Base-by-base conservation (phyloP, 1,140 invertebrate species). In the Bombus superbus region DNA sequence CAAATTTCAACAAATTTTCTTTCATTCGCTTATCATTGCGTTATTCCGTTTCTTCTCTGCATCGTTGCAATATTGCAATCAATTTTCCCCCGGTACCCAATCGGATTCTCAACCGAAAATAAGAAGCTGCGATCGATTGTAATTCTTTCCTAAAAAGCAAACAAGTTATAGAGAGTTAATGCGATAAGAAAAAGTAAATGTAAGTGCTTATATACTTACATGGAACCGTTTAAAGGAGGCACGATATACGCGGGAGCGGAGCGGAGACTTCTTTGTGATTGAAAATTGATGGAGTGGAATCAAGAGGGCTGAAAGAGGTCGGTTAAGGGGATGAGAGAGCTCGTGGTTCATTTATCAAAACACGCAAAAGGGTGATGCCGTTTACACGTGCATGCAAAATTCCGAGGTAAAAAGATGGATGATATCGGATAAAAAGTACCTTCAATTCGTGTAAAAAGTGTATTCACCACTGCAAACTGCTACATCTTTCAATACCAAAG, bases 201-300 rank as follows among this genome's bases (percentile, higher is more conserved):
- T 4, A 3, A 40, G 66, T 0, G 32, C 47, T 53, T 66, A 32
- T 83, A 66, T 76, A 74, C 86, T 68, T 85, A 89, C 68, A n/a
- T 11, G 35, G 81, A 66, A 76, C 18, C 77, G 83, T 81, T 89
- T 88, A 83, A 89, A 88, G 83, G 83, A 90, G 83, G 38, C 76
- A 81, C 83, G 89, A 76, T 88, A 89, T 87, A 85, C 74, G 79
- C 83, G 82, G 84, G 64, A 75, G 83, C 75, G 89, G 76, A 89
- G 88, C 83, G 88, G 88, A 87, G 91, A 89, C 82, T 89, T 89
- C 90, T 92, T 93, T 92, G 92, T 93, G 93, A 94, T 94, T 94
- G 93, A 94, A 94, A 94, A 94, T 94, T 94, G 93, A 94, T 94
- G 93, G 93, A 94, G 90, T 92, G 93, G 92, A 94, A 94, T 94